These are phyloP conservation scores for Deroplatys truncata DNA, from an alignment of 2,888 invertebrate genomes.

Conservation along the genomic window DNA sequence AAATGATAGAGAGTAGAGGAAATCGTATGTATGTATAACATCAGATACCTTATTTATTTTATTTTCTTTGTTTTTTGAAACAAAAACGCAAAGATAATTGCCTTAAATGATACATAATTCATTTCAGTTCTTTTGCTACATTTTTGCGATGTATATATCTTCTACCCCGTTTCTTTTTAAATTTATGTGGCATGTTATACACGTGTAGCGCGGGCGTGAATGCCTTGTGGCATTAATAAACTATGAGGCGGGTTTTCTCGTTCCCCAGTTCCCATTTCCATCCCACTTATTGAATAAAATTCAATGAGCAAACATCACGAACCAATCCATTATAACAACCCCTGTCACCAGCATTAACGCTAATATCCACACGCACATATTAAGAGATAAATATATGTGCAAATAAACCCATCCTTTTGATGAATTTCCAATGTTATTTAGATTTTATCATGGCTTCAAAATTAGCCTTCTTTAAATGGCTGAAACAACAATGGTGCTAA, in stretches of 20 bases:
- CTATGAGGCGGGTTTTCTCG: background rate
- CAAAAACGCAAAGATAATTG: no score
- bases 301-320: background rate
- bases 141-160: background rate
- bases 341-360: background rate
- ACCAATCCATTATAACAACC: background rate
- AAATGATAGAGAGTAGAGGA: no score
- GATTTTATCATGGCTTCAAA: background rate
- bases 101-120: no score
- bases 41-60: no score
- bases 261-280: background rate
- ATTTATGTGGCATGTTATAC: background rate
- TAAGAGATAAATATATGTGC: background rate
- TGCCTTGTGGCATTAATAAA: background rate
- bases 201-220: background rate
- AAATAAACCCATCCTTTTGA: background rate
- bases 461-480: background rate
- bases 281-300: background rate
- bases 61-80: no score
- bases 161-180: background rate
- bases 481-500: background rate
- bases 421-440: background rate
- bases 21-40: no score
- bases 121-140: background rate
- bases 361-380: background rate